Base-by-base conservation (phyloP, 2,797 vertebrate species). In the Esox lucius region DNA sequence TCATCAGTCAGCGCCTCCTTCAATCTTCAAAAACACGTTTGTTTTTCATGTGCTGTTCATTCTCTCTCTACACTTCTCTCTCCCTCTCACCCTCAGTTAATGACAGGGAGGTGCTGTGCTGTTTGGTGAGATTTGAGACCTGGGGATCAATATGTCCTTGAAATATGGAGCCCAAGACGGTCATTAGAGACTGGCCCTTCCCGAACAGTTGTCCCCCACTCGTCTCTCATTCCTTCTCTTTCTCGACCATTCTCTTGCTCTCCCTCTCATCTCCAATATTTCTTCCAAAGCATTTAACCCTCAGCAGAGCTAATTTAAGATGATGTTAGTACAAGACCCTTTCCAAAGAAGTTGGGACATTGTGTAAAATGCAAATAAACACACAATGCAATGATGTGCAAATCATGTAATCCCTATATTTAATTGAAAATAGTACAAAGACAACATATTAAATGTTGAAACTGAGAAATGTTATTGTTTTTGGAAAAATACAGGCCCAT, bases 131-230 rank as follows among this genome's bases (percentile, higher is more conserved):
- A 85, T 73, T 78, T 69, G 76, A 75, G n/a, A 51, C 81, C 83
- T 24, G 75, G 82, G 84, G 81, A 91, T 90, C 85, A 75, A 81
- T 90, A 86, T 83, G 86, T 92, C 91, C 87, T 91, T 91, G 91
- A 91, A 78, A 82, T 83, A 77, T 85, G 76, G 67, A 72, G 66
- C 33, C 4, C 42, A 78, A 73, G 74, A 70, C 71, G 68, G 71
- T 81, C 70, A 68, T 72, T 49, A 65, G 46, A 48, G 62, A 13
- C 48, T 39, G 51, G 49, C n/a, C 70, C 59, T 46, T 35, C 31
- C 61, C 42, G 42, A 46, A 11, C 12, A 11, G 9, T 46, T 2
- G 9, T 46, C 42, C 12, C 42, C 48, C n/a, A 64, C 26, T 67
- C 35, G 2, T 39, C 62, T 31, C 68, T 35, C 68, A 19, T 46